A percentile compares a stretch with the other conserved stretches of the same genome.
Evolutionary conservation across 2,797 vertebrate species (phyloP).

Genomic region (Psittacula derbiana): DNA sequence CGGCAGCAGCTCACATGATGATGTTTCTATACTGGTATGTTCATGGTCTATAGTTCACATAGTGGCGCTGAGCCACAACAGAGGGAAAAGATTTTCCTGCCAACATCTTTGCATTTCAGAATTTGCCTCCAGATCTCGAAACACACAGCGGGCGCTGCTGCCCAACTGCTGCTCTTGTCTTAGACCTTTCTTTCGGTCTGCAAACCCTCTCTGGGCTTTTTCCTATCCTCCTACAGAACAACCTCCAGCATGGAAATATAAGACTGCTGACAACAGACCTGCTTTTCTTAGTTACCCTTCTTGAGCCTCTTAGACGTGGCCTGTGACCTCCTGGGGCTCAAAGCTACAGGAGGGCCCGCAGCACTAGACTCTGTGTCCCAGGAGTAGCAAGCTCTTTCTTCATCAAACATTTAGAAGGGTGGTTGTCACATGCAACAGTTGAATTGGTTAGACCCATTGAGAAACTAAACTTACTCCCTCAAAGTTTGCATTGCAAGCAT

Average conservation of each 20-base stretch:
- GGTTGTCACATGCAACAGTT: rapidly evolving
- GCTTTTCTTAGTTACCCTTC: conserved; percentile 6
- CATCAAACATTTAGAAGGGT: not conserved
- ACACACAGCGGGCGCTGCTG: not conserved
- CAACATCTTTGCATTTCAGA: not conserved
- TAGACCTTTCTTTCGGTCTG: not conserved
- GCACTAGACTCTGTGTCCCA: rapidly evolving
- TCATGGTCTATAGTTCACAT: not conserved
- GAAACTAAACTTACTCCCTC: conserved; percentile 21
- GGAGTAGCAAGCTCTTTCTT: not conserved
- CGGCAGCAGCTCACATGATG: not conserved
- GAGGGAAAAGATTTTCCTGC: not conserved
- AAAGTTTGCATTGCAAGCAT: not conserved
- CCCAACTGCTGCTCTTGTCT: not conserved
- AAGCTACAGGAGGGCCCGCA: not conserved
- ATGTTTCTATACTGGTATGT: not conserved
- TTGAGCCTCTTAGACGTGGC: not conserved
- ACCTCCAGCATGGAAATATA: not conserved
- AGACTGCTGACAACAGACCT: not conserved
- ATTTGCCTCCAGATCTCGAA: not conserved
- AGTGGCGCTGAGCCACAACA: not conserved
- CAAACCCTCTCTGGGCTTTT: not conserved
- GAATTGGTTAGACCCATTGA: not conserved
- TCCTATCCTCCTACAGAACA: not conserved
- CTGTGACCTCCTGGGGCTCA: not conserved